Evolutionary conservation across 2,113 vertebrate species (phyloP), one percentile per base, ranked within the genome.

Genomic region (Galemys pyrenaicus): DNA sequence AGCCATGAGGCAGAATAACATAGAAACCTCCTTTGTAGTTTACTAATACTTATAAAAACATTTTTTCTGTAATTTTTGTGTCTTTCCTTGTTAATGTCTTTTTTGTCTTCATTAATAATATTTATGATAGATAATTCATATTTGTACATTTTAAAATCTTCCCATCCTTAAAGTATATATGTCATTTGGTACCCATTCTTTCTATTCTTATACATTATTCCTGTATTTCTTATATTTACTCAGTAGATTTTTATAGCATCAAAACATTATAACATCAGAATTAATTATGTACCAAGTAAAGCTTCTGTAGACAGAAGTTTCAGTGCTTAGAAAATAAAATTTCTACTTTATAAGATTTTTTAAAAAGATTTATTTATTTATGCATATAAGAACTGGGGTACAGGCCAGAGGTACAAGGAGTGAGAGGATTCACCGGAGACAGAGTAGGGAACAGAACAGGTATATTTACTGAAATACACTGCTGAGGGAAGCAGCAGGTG

Each of bases 41-140:
- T n/a, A 54, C 11, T 20, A 92, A 71, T 89, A 79, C 44, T 86
- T 91, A 70, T 30, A 91, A 85, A 87, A 92, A 67, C 17, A 87
- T 41, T 0, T 58, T 74, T 92, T 89, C 4, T 37, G 20, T 37
- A 46, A 37, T 60, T 95, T 65, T 77, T 51, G 56, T 56, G 17
- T 70, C 24, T 95, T 70, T 15, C 62, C 65, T 89, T 94, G 22
- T 13, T 83, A 80, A 13, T 70, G 5, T 70, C 41, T 79, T 80
- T 58, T 83, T 81, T 44, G 64, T 51, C 35, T 82, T 79, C 44
- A 58, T 62, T 39, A 87, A 68, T 41, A 20, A 73, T 41, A 60
- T 41, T 89, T 82, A 78, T 75, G 77, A 83, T 60, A 77, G 0
- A 56, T 51, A 86, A 89, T 65, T 88, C 92, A 35, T 9, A 93